Evolutionary conservation across 2,113 vertebrate species (phyloP).

Genomic region (Nothoprocta pentlandii): DNA sequence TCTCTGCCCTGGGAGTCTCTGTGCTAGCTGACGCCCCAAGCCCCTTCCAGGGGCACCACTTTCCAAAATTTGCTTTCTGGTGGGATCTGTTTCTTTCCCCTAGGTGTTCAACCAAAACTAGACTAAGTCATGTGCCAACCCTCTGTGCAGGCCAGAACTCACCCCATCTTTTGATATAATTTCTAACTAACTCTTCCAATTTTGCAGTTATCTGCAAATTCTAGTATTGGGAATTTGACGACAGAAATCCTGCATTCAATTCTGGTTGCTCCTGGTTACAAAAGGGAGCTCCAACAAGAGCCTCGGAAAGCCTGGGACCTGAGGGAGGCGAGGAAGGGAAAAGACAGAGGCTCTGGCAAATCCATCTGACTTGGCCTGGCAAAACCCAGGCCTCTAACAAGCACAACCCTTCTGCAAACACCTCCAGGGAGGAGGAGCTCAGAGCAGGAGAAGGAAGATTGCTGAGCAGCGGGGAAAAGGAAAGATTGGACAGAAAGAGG

Average conservation of each 20-base stretch:
- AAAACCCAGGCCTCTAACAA: background rate
- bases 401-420: background rate
- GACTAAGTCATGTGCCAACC: background rate
- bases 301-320: background rate
- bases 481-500: rapidly evolving
- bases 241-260: background rate
- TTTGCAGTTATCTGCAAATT: background rate
- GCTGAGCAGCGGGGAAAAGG: too few species aligned
- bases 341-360: background rate
- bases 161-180: background rate
- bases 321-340: background rate
- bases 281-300: background rate
- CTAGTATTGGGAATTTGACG: background rate
- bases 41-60: rapidly evolving
- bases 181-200: background rate
- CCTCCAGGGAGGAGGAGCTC: background rate
- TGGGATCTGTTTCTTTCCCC: background rate
- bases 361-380: rapidly evolving
- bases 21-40: background rate
- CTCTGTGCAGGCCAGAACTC: background rate
- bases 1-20: background rate
- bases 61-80: background rate
- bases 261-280: background rate
- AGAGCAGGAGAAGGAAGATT: rapidly evolving
- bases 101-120: background rate